Base-by-base conservation (phyloP, 2,113 vertebrate genomes). In the Sminthopsis crassicaudata region DNA sequence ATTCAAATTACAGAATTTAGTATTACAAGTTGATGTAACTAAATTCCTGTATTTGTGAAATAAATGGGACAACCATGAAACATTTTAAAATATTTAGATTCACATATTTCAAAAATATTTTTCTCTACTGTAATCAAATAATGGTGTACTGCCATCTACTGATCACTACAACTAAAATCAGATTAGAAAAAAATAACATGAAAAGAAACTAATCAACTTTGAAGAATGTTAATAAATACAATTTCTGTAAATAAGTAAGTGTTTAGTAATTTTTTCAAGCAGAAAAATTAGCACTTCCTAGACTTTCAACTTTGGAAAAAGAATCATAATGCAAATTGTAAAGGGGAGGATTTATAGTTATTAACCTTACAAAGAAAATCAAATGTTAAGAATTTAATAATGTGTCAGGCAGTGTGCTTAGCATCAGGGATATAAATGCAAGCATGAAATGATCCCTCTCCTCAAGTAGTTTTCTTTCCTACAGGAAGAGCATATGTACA, bases 131-230 rank as follows among this genome's bases (percentile, higher is more conserved):
- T 16, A 91, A 96, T 46, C 90, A 53, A 51, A 52, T 94, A 23
- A 90, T 57, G 8, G 90, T 55, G 51, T 96, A 95, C 94, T 96
- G 97, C 96, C 97, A 97, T 84, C 97, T 97, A 90, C 95, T 92
- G 97, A 91, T 92, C 67, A 89, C 1, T 54, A 67, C 30, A 36
- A 67, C 30, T 67, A 67, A 67, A 67, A 67, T 36, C 60, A 36
- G 60, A 67, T 36, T 67, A 67, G 27, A 90, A 42, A 50, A 48
- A 90, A 50, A 89, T 4, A 25, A 50, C 46, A 90, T 12, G 89
- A 50, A 48, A 48, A 89, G 46, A 89, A 50, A 19, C 0, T 12
- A 27, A 48, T 48, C 22, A 90, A 90, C 7, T 26, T 46, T 26
- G 24, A 42, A 4, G 24, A 26, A 27, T 90, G 25, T 1, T 90